phyloP scores from a whole-genome alignment of 2,797 vertebrate genomes.

The Brachyrhaphis roseni region DNA sequence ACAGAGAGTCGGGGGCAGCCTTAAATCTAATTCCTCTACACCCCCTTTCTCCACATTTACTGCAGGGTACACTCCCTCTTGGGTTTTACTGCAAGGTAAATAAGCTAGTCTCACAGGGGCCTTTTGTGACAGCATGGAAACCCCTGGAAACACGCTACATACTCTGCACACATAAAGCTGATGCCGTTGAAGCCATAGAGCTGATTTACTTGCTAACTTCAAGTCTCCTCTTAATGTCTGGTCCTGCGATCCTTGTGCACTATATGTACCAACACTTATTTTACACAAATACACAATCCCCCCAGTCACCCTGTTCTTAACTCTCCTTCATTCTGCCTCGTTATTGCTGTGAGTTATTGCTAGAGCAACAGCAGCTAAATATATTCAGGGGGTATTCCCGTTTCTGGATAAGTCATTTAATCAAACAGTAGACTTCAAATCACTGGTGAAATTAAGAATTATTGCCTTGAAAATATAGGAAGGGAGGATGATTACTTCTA shows the following conservation, averaged over 20 bases:
- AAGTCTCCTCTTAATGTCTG: constrained; percentile 34
- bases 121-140: constrained; percentile 83
- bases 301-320: neutral
- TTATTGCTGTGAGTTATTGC: constrained; percentile 67
- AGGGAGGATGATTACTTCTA: constrained; percentile 4
- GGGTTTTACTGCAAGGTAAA: constrained; percentile 84
- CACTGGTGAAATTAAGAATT: constrained; percentile 13
- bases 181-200: constrained; percentile 53
- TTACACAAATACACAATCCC: constrained; percentile 8
- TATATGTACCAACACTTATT: constrained; percentile 35
- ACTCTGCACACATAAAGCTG: constrained; percentile 60
- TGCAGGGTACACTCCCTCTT: constrained; percentile 78
- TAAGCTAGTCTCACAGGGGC: constrained; percentile 77
- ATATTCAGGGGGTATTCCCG: constrained; percentile 38
- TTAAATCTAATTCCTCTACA: constrained; percentile 75
- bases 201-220: constrained; percentile 67
- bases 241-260: constrained; percentile 46
- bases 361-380: constrained; percentile 19
- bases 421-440: constrained; percentile 36
- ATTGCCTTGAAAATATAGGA: constrained; percentile 18
- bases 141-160: constrained; percentile 66
- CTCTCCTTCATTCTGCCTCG: constrained; percentile 48
- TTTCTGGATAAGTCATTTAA: constrained; percentile 42
- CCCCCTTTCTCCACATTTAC: constrained; percentile 71
- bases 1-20: constrained; percentile 60